phyloP scores from a whole-genome alignment of 2,888 invertebrate species.

The Liposcelis brunnea region DNA sequence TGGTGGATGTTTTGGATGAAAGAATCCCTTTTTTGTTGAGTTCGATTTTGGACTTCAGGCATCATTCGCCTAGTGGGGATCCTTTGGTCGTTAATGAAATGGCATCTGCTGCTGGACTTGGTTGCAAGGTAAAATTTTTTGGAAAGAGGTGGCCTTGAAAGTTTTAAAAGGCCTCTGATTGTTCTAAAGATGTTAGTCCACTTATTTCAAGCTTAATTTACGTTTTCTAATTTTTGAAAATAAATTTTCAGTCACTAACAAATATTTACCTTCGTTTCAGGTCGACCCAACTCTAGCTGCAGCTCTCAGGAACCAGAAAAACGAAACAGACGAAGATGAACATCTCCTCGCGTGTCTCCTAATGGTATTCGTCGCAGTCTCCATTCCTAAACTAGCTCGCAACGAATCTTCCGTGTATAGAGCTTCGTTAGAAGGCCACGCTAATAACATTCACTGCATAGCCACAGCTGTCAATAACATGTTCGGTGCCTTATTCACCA shows the following conservation, averaged over 20 bases:
- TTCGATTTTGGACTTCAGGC: conserved; percentile 86
- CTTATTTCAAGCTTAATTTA: no score
- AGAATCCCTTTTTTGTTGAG: conserved; percentile 91
- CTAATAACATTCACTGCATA: conserved; percentile 99
- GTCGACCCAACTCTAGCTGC: conserved; percentile 90
- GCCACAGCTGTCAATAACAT: conserved; percentile 90
- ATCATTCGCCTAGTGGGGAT: conserved; percentile 79
- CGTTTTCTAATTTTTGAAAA: no score
- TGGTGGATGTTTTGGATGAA: conserved; percentile 82
- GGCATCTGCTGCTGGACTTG: conserved; percentile 89
- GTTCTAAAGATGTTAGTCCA: no score
- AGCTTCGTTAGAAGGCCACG: conserved; percentile 77
- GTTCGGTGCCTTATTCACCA: conserved; percentile 90
- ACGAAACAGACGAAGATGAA: conserved; percentile 71
- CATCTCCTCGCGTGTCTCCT: conserved; percentile 84
- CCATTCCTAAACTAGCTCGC: conserved; percentile 84
- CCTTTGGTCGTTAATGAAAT: conserved; percentile 89
- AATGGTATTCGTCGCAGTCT: conserved; percentile 98
- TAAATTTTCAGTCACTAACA: no score
- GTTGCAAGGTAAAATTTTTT: conserved; percentile 47
- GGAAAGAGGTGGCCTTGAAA: no score
- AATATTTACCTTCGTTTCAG: neutral
- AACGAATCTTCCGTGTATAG: conserved; percentile 79
- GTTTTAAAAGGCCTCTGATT: no score
- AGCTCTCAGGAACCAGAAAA: conserved; percentile 75